These are phyloP conservation scores for Deroplatys truncata DNA, from an alignment of 2,888 invertebrate genomes.

Conservation along the genomic window DNA sequence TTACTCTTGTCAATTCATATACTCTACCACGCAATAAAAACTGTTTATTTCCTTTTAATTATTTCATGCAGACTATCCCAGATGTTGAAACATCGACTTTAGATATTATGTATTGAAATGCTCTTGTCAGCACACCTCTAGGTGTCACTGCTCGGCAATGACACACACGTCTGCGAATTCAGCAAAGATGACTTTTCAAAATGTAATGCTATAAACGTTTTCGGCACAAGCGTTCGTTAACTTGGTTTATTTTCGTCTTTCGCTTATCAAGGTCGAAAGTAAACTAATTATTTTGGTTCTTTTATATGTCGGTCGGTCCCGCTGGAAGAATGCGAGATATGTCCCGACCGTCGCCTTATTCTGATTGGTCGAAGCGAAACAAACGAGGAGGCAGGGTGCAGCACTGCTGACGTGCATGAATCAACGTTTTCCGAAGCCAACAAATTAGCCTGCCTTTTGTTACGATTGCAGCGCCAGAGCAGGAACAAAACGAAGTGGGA, in stretches of 20 bases:
- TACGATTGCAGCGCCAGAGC: not conserved
- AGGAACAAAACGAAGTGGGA: not conserved
- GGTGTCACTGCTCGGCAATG: not conserved
- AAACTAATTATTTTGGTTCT: not conserved
- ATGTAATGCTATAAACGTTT: not conserved
- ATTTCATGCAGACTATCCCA: no score
- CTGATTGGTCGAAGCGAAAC: not conserved
- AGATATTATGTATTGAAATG: no score
- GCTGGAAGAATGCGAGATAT: not conserved
- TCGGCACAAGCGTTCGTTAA: not conserved
- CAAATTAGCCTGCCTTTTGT: not conserved
- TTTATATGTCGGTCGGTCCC: not conserved
- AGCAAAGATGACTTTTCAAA: not conserved
- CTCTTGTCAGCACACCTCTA: no score
- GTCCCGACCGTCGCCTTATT: not conserved
- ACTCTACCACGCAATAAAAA: no score
- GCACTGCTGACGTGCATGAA: not conserved
- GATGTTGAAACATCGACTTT: no score
- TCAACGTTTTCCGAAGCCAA: not conserved
- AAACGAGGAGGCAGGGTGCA: not conserved
- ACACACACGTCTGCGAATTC: not conserved
- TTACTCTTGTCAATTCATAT: no score
- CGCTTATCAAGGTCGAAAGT: not conserved
- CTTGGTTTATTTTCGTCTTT: not conserved
- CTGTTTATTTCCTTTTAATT: no score